Percentiles rank a stretch among this genome's conserved stretches.
phyloP scores from a whole-genome alignment of 92 coral and sea anemone genomes.

The Bergia puertoricense region DNA sequence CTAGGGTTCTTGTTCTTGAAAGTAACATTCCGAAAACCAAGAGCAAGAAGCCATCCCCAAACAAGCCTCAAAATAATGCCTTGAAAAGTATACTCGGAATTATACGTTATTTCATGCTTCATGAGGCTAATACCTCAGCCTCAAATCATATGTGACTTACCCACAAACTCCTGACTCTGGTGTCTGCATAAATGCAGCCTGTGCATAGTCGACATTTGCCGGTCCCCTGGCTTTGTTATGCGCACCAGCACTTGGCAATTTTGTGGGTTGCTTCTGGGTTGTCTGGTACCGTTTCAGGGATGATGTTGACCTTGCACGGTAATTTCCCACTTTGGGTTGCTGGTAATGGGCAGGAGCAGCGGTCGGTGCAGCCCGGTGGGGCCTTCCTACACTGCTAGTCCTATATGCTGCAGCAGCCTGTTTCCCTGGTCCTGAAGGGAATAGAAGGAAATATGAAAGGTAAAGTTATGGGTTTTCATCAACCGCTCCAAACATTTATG shows the following conservation, averaged over 20 bases:
- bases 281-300: constrained; percentile 77
- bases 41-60: neutral
- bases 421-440: constrained; percentile 83
- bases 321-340: constrained; percentile 50
- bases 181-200: constrained; percentile 91
- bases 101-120: neutral
- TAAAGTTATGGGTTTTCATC: neutral
- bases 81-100: neutral
- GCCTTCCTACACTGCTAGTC: constrained; percentile 61
- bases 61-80: neutral
- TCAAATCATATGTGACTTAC: constrained; percentile 54
- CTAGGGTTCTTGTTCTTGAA: too few species aligned
- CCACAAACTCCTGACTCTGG: constrained; percentile 99
- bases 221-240: constrained; percentile 86
- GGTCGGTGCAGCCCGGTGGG: constrained; percentile 78
- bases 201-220: constrained; percentile 61
- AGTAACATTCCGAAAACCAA: neutral
- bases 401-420: constrained; percentile 46
- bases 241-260: constrained; percentile 90
- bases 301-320: constrained; percentile 66
- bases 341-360: constrained; percentile 59
- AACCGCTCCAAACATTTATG: neutral
- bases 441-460: neutral
- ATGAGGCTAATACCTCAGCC: neutral
- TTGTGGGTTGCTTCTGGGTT: constrained; percentile 71